Base-by-base conservation (phyloP, 2,888 invertebrate species). In the Drosophila tanythrix region DNA sequence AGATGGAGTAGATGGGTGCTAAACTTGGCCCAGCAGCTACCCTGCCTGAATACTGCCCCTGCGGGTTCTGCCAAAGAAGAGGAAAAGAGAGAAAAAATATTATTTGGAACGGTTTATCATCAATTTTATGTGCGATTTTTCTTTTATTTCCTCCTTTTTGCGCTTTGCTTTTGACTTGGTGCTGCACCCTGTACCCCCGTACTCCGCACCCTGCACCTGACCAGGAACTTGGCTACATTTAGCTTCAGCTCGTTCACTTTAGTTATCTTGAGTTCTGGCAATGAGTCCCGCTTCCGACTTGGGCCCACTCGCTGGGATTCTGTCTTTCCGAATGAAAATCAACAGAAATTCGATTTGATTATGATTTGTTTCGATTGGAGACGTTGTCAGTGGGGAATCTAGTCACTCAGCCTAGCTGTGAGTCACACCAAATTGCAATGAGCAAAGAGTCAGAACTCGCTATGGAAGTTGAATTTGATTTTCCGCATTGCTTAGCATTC, bases 91-190 rank as follows among this genome's bases (percentile, higher is more conserved):
- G n/a, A 27, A 79, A 76, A 89, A 82, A 85, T 85, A 90, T 90
- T 88, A 88, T 90, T 91, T 90, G 91, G 89, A 91, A 91, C 91
- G 87, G 88, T 88, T 88, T 88, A 88, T 88, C 87, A 88, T 88
- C 87, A 88, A 88, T 88, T 88, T 90, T 88, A 88, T 88, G 91
- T 83, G 87, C 91, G 86, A 86, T 77, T 89, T 83, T 84, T 81
- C 70, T 64, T 82, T 82, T 79, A 79, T 82, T 79, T 69, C 75
- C 65, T 69, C 35, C 61, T 58, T 57, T 83, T 70, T 75, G 56
- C 52, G 70, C 64, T 68, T 74, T 82, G 72, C 86, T 70, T 64
- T 72, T 59, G 68, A 63, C 50, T 68, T 68, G 62, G 40, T 50
- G 21, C 13, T 46, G 48, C 29, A 50, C 10, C 31, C 50, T n/a